Conservation (phyloP, 2,888 invertebrate species). For the Nymphalis polychloros region DNA sequence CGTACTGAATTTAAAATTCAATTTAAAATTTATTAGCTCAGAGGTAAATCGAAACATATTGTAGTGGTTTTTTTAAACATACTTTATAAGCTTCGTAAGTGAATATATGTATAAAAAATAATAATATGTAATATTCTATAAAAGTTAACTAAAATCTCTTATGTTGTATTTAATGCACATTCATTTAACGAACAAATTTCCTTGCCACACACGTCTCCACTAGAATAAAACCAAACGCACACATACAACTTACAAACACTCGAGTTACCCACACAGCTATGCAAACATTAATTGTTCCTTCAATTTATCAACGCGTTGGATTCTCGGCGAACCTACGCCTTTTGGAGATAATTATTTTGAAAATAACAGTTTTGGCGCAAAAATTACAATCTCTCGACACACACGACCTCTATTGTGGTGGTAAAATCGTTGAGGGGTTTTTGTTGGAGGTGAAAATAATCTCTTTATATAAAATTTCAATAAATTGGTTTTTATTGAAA, state of each 20-base stretch:
- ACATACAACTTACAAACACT: conserved; percentile 36
- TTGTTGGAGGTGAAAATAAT: not conserved
- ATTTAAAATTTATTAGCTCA: no score
- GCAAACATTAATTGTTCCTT: conserved; percentile 61
- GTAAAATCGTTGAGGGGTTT: conserved; percentile 1
- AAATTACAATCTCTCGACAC: conserved; percentile 61
- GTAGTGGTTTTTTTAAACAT: no score
- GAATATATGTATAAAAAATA: not conserved
- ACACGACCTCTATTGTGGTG: conserved; percentile 46
- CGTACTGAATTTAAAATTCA: no score
- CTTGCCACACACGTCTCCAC: conserved; percentile 42
- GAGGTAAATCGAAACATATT: no score
- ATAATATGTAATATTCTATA: not conserved
- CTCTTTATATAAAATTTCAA: not conserved
- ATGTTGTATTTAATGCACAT: conserved; percentile 47
- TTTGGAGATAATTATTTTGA: conserved; percentile 54
- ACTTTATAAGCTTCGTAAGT: no score
- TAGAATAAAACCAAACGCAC: conserved; percentile 40
- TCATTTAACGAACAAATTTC: conserved; percentile 49
- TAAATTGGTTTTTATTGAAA: not conserved
- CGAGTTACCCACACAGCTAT: conserved; percentile 47
- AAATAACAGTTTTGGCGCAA: conserved; percentile 49
- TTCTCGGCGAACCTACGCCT: conserved; percentile 50
- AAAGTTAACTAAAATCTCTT: not conserved
- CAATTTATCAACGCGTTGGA: conserved; percentile 53